Base-by-base conservation (phyloP, 2,888 invertebrate genomes). In the Rhagophthalmus giganteus region DNA sequence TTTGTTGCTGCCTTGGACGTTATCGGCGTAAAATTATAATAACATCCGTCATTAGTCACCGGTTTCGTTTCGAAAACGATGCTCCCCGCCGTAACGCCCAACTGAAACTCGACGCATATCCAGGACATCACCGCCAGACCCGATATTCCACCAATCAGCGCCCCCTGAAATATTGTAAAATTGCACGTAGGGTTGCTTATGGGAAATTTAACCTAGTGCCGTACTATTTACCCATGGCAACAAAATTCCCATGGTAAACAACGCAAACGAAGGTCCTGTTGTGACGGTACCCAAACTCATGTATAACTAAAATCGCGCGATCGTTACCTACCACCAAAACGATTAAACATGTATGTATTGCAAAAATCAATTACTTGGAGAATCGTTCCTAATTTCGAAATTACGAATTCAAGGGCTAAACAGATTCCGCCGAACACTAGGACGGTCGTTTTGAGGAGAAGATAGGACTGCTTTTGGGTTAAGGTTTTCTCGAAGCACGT, bases 211-310 rank as follows among this genome's bases (percentile, higher is more conserved):
- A n/a, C n/a, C n/a, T n/a, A 83, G 76, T 79, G 13, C 80, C 76
- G 61, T 80, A 7, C 4, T 5, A 20, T 20, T 81, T 1, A 83
- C 77, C 81, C 83, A 85, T 0, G 87, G 86, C 55, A 87, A 70
- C 63, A 86, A 73, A 49, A 87, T 77, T 7, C 86, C 86, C 66
- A 85, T 80, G 7, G 81, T 83, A 63, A 87, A 87, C 46, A 86
- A 78, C 25, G 84, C 86, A 41, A 87, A 68, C 3, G 85, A 75
- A 1, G 86, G 84, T 8, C 86, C 86, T 62, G 81, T 83, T 13
- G 83, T 79, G 54, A 87, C 82, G 6, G 85, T 81, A 24, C 80
- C 78, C 35, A 85, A 71, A 34, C 81, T 84, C 65, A 82, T 80
- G 2, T 83, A 78, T 46, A 85, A 68, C 79, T 79, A 58, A 30